These are phyloP conservation scores for Sylvilagus floridanus DNA, from an alignment of 2,797 vertebrate genomes.

Conservation along the genomic window DNA sequence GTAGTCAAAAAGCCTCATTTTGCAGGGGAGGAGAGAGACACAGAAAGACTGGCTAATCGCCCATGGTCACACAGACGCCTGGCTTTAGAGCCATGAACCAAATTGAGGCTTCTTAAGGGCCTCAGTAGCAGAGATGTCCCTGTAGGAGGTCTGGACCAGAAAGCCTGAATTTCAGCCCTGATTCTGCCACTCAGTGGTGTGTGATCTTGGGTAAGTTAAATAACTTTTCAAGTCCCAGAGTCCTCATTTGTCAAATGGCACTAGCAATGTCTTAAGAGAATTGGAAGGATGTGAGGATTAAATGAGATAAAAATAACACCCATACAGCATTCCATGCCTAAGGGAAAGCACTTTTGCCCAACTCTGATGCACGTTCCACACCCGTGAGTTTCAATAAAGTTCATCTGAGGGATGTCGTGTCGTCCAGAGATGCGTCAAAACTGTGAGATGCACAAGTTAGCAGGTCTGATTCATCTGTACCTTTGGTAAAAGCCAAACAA, in stretches of 20 bases:
- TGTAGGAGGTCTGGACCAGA: background rate
- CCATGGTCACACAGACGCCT: background rate
- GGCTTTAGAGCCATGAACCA: background rate
- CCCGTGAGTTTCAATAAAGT: background rate
- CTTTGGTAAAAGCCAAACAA: background rate
- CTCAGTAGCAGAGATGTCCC: background rate
- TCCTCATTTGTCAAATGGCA: background rate
- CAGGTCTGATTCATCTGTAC: background rate
- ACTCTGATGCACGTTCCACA: background rate
- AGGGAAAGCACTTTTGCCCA: background rate
- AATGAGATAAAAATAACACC: slow-evolving; percentile 3
- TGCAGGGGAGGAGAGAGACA: background rate
- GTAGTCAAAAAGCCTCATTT: background rate
- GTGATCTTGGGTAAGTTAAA: background rate
- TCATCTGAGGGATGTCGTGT: background rate
- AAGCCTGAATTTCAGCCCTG: background rate
- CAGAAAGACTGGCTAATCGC: background rate
- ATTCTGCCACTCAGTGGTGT: background rate
- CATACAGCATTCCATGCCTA: background rate
- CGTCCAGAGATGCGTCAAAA: background rate
- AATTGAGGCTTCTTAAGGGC: background rate
- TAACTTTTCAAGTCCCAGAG: background rate
- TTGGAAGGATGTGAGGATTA: background rate
- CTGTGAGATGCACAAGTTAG: background rate
- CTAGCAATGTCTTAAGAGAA: background rate